Evolutionary conservation across 2,888 invertebrate species (phyloP).

Genomic region (Clistopyga incitator): DNA sequence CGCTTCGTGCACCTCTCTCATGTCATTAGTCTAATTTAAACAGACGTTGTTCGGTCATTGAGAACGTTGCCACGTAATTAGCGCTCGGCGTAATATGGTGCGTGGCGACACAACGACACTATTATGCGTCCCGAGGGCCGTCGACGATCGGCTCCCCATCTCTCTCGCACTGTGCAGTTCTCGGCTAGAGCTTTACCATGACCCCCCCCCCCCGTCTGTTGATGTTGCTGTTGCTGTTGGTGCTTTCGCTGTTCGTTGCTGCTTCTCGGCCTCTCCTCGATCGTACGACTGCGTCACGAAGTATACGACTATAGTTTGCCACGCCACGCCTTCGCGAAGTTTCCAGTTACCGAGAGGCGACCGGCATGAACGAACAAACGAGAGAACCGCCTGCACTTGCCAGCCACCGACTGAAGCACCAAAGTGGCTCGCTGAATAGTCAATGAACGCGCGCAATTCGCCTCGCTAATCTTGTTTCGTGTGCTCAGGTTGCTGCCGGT

Average conservation of each 20-base stretch:
- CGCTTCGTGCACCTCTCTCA: slow-evolving; percentile 45
- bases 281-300: slow-evolving; percentile 11
- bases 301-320: slow-evolving; percentile 15
- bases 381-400: slow-evolving; percentile 43
- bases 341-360: slow-evolving; percentile 40
- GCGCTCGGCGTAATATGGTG: slow-evolving; percentile 78
- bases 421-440: slow-evolving; percentile 72
- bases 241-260: slow-evolving; percentile 17
- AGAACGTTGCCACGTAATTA: slow-evolving; percentile 82
- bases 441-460: slow-evolving; percentile 74
- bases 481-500: slow-evolving; percentile 53
- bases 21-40: slow-evolving; percentile 77
- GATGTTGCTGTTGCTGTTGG: slow-evolving; percentile 5
- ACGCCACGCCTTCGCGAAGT: slow-evolving; percentile 43
- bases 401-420: slow-evolving; percentile 34
- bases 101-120: slow-evolving; percentile 70
- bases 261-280: slow-evolving; percentile 14
- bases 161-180: slow-evolving; percentile 51
- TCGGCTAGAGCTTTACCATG: neutral
- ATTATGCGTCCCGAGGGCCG: slow-evolving; percentile 68
- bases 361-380: slow-evolving; percentile 31
- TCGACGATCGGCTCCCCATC: slow-evolving; percentile 58
- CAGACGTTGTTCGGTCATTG: slow-evolving; percentile 78
- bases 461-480: slow-evolving; percentile 74
- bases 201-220: no score